Base-by-base conservation (phyloP, 2,113 vertebrate species). In the Corydoras sp. region DNA sequence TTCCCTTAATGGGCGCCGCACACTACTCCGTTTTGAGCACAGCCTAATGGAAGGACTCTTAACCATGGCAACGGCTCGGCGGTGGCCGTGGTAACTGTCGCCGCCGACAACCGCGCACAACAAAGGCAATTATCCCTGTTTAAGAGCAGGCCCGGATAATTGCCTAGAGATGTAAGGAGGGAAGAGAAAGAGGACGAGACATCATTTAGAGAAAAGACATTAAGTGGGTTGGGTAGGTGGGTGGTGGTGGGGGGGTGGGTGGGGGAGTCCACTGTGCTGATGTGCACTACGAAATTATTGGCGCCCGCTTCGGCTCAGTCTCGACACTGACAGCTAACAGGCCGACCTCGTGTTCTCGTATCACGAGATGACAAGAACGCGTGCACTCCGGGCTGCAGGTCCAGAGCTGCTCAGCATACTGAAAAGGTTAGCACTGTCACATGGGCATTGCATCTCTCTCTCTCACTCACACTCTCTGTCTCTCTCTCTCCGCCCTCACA, bases 391-490 rank as follows among this genome's bases (percentile, higher is more conserved):
- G 86, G 85, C 87, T 82, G 85, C 81, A 75, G 81, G 82, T 85
- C 87, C 80, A 76, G 82, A 82, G 86, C 85, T 83, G 86, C 84
- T 85, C 80, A 80, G 87, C 86, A 90, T 89, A 87, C 85, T 89
- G 84, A 90, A 90, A 90, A 90, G 88, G 89, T 89, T 87, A 87
- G 69, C 79, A 80, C 87, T 89, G 89, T 87, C 88, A 88, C 74
- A 88, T 87, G 87, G 69, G 78, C 79, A 24, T 24, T 24, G 69
- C 71, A 79, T 69, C 29, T 64, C 68, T 69, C 75, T 68, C 77
- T 72, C 72, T 59, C 70, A 62, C 68, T 82, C 76, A 72, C 66
- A 73, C 79, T 48, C 73, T 32, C 77, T 72, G 62, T 60, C 55
- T 49, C 76, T 69, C 72, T 53, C 32, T 51, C 53, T 68, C 68